Evolutionary conservation across 53 echinoderm and acorn worm species (phyloP), one percentile per base, ranked within the genome.

Genomic region (Echinometra lucunter): DNA sequence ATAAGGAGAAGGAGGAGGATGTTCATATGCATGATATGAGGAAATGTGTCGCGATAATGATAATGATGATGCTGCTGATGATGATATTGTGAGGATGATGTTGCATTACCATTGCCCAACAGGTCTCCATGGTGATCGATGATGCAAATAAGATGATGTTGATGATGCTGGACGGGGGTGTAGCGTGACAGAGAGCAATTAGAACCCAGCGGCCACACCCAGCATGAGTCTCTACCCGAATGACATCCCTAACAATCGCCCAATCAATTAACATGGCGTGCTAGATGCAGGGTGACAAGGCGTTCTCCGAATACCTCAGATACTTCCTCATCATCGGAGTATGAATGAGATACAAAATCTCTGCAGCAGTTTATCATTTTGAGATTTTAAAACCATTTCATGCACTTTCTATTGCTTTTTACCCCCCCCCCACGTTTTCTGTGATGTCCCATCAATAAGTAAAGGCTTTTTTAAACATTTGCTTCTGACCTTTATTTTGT

Each of bases 241-340:
- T 78, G 78, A 78, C 78, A 78, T 78, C 78, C 42, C 42, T 40
- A 42, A 78, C 78, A 78, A 78, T 78, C 42, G 78, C 21, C 44
- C 40, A 78, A 78, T 78, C 78, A 78, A 78, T 78, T 78, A 38
- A 78, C 38, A 78, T 78, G 23, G 18, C 78, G 38, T 42, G 78
- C 19, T 40, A 42, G 78, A 78, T 78, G 78, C 6, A 78, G 19
- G 78, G 19, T 78, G 78, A 78, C 78, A 78, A 38, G 19, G 42
- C 42, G 78, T 18, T 78, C 38, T 88, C 32, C 42, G 35, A 49
- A 88, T 88, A 88, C 44, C 88, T 28, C 35, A 1, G 18, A 88
- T 57, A n/a, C 57, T 55, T 88, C 35, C 16, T 30, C 13, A 3
- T 88, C 56, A 16, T 1, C 49, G n/a, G 17, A 55, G 88, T 88